Percentiles rank a stretch among this genome's conserved stretches.
Conservation (phyloP, 2,888 invertebrate species). For the Bimastos eiseni region DNA sequence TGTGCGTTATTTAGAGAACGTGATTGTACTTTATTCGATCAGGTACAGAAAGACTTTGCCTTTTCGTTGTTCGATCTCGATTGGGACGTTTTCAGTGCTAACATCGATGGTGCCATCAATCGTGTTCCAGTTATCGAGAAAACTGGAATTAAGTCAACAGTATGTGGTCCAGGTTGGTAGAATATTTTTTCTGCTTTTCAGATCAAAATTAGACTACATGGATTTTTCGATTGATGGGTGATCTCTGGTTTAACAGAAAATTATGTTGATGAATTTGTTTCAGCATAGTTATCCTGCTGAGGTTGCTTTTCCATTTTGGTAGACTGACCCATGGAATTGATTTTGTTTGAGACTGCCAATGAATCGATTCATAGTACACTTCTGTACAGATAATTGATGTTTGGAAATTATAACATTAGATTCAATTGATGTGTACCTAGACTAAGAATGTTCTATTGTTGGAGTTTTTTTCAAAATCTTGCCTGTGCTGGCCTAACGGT, state of each 20-base stretch:
- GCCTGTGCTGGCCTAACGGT: too few species aligned
- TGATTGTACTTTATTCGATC: neutral
- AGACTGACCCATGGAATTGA: too few species aligned
- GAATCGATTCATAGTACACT: too few species aligned
- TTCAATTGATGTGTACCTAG: too few species aligned
- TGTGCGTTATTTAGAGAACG: neutral
- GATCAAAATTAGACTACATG: neutral
- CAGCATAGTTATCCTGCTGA: neutral
- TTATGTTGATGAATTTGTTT: neutral
- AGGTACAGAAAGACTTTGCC: slow-evolving; percentile 74
- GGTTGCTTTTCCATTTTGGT: too few species aligned
- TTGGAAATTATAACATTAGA: too few species aligned
- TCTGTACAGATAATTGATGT: too few species aligned
- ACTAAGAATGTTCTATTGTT: too few species aligned
- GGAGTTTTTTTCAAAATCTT: too few species aligned
- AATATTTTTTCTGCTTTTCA: neutral
- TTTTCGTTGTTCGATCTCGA: slow-evolving; percentile 85
- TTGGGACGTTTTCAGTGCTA: slow-evolving; percentile 80
- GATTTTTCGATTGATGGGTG: neutral
- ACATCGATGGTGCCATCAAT: slow-evolving; percentile 72
- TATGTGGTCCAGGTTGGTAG: slow-evolving; percentile 74
- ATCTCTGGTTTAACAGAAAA: neutral
- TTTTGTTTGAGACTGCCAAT: too few species aligned
- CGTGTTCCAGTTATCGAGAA: slow-evolving; percentile 76
- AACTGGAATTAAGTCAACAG: slow-evolving; percentile 80